Conservation (phyloP, 1,140 invertebrate species). For the Drosophila punjabiensis region DNA sequence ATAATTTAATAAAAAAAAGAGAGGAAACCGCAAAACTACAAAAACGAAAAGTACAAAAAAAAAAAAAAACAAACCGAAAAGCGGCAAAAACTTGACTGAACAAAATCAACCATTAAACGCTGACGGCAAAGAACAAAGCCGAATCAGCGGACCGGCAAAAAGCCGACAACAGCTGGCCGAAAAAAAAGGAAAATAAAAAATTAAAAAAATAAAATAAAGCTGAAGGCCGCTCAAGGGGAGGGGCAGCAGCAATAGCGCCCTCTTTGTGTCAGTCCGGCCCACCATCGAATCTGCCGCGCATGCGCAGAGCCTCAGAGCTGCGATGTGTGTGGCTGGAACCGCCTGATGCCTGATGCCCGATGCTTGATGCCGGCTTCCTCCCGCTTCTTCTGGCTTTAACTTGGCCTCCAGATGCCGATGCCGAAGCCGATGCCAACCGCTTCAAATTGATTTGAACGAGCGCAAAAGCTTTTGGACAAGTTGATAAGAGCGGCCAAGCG, state of each 20-base stretch:
- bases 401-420: conserved; percentile 31
- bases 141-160: conserved; percentile 57
- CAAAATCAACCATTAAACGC: conserved; percentile 75
- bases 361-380: background rate
- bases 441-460: conserved; percentile 79
- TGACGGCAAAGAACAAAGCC: conserved; percentile 79
- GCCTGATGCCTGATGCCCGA: background rate
- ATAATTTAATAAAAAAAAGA: conserved; percentile 77
- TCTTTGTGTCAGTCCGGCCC: conserved; percentile 47
- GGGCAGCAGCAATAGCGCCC: conserved; percentile 25
- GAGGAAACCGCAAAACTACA: conserved; percentile 44
- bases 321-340: conserved; percentile 52
- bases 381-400: conserved; percentile 5
- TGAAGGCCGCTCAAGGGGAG: conserved; percentile 4
- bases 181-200: conserved; percentile 19
- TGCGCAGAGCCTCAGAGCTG: conserved; percentile 24
- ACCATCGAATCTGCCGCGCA: conserved; percentile 42
- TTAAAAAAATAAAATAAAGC: conserved; percentile 1
- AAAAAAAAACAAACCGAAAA: conserved; percentile 39
- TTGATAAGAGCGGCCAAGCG: conserved; percentile 70
- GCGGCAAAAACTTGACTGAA: conserved; percentile 29
- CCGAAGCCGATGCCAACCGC: conserved; percentile 46
- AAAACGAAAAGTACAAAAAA: no score
- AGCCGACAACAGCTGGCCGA: conserved; percentile 71
- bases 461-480: conserved; percentile 71